Conservation (phyloP, 2,888 invertebrate species). For the Lasioglossum morio region DNA sequence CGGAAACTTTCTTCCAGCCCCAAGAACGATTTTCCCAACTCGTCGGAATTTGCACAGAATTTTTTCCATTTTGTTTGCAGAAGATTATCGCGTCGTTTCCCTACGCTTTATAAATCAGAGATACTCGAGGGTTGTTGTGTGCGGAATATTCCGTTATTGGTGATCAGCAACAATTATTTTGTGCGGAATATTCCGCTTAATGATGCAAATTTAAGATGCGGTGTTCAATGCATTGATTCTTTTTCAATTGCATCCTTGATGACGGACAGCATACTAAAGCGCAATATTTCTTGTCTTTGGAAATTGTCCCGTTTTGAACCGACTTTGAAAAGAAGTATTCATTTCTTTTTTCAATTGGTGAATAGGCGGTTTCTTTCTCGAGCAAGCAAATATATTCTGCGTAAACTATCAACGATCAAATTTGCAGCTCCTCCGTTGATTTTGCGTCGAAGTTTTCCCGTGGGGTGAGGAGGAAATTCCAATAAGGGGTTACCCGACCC, state of each 20-base stretch:
- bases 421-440: slow-evolving; percentile 9
- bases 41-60: not conserved
- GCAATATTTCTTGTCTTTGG: too few relatives aligned
- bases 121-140: too few relatives aligned
- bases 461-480: not conserved
- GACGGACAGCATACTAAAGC: too few relatives aligned
- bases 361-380: not conserved
- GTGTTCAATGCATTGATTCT: too few relatives aligned
- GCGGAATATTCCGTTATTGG: too few relatives aligned
- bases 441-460: not conserved
- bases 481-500: not conserved
- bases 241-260: too few relatives aligned
- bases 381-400: not conserved
- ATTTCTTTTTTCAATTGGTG: not conserved
- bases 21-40: not conserved
- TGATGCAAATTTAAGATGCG: too few relatives aligned
- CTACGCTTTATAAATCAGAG: too few relatives aligned
- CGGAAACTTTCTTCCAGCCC: not conserved
- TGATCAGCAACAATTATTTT: too few relatives aligned
- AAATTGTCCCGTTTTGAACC: not conserved
- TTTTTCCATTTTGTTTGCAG: not conserved
- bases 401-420: not conserved
- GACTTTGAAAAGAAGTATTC: not conserved
- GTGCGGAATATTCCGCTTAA: too few relatives aligned
- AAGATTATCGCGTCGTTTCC: not conserved